These are phyloP conservation scores for Trypoxylon attenuatum DNA, from an alignment of 2,888 invertebrate genomes.

Conservation along the genomic window DNA sequence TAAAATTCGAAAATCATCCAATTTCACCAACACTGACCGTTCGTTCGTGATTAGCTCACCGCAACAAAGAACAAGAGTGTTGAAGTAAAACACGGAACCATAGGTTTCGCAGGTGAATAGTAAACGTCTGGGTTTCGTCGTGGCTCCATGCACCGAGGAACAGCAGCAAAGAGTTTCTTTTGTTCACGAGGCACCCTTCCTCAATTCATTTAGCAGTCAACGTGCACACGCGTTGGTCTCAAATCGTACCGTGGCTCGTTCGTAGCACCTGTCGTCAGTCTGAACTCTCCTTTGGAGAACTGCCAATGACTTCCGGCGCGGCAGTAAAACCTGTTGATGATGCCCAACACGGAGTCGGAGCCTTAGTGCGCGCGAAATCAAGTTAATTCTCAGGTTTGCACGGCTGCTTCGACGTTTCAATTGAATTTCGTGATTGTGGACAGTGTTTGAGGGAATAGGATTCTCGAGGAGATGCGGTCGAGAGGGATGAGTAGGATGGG, in stretches of 20 bases:
- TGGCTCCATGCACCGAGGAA: no score
- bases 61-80: no score
- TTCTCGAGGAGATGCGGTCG: no score
- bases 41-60: no score
- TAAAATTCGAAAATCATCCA: no score
- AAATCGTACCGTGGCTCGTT: slow-evolving; percentile 37
- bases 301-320: slow-evolving; percentile 64
- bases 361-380: neutral
- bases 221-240: slow-evolving; percentile 26
- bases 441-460: no score
- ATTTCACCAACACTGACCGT: no score
- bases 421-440: no score
- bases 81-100: no score
- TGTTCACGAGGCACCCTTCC: slow-evolving; percentile 32
- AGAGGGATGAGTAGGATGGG: no score
- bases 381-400: neutral
- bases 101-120: no score
- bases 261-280: slow-evolving; percentile 47
- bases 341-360: slow-evolving; percentile 5
- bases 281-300: slow-evolving; percentile 56
- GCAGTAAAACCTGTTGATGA: slow-evolving; percentile 64
- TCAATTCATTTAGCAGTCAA: slow-evolving; percentile 32
- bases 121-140: no score
- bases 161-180: slow-evolving; percentile 27
- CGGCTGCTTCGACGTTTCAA: neutral